Evolutionary conservation across 2,888 invertebrate genomes (phyloP), one percentile per base, ranked within the genome.

Genomic region (Priocnemis perturbator): DNA sequence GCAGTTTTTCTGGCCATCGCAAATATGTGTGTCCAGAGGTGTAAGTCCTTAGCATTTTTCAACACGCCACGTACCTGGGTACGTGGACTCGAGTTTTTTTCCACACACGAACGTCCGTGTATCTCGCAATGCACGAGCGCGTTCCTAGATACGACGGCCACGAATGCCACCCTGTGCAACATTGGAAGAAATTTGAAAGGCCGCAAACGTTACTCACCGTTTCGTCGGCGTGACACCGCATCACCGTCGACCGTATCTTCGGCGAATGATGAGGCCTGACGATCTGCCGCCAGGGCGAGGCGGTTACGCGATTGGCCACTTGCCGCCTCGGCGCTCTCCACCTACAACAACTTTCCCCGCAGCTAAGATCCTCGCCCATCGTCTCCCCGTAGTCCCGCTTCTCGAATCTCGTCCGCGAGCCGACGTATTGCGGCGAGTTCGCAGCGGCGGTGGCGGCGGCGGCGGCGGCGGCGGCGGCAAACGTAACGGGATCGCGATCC

Each of bases 221-320:
- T 19, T 50, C 50, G n/a, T 50, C 50, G 9, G 17, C 50, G 17
- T 50, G 50, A 19, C 17, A 50, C n/a, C 19, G 50, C 50, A 50
- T 17, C 44, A 75, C 50, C 21, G 77, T 80, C 14, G 83, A 79
- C 61, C 80, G 83, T 4, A 71, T 66, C 70, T 82, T 85, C n/a
- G 88, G 87, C n/a, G 83, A 85, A 74, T 88, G 86, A 74, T 88
- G 85, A n/a, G 86, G 87, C 67, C 82, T 77, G 23, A 79, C 71
- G 23, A 85, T 81, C 71, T 88, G 88, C 45, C 80, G 77, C 88
- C 88, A 88, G 15, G 88, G 88, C 19, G 88, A 88, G n/a, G 88
- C 88, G 1, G 83, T 85, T 15, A 87, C 88, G 20, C 86, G 83
- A 74, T 88, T 88, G 14, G 87, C 86, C 53, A 88, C 88, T 53